Conservation (phyloP, 2,797 vertebrate species). For the Cephalopachus bancanus region DNA sequence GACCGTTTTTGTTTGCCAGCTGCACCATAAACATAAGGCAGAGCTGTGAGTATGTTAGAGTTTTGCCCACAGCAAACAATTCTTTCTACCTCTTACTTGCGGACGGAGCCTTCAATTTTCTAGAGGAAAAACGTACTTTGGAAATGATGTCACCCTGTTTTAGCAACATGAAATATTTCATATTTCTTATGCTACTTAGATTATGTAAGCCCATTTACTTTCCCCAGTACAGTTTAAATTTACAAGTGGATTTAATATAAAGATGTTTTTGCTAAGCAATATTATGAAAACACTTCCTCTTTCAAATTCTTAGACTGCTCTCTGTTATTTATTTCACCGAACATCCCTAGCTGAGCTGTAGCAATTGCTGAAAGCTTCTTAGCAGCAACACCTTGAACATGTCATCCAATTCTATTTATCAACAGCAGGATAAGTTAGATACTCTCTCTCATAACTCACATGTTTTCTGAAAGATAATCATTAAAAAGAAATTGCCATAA, state of each 20-base stretch:
- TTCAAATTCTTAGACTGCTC: conserved; percentile 80
- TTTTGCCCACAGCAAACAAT: conserved; percentile 34
- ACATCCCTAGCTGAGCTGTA: conserved; percentile 74
- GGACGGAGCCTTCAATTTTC: conserved; percentile 69
- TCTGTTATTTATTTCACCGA: conserved; percentile 85
- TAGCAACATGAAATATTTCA: conserved; percentile 73
- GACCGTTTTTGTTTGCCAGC: conserved; percentile 46
- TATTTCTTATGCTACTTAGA: conserved; percentile 76
- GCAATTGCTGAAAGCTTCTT: conserved; percentile 78
- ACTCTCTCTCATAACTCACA: conserved; percentile 81
- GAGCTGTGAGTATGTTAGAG: not conserved
- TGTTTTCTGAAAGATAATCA: conserved; percentile 84
- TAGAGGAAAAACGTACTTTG: conserved; percentile 54
- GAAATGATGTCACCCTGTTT: conserved; percentile 74
- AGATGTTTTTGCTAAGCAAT: conserved; percentile 76
- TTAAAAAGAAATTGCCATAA: conserved; percentile 80
- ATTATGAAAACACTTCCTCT: conserved; percentile 85
- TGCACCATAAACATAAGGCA: not conserved
- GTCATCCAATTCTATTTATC: conserved; percentile 81
- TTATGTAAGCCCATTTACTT: conserved; percentile 82
- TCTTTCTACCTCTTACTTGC: conserved; percentile 42
- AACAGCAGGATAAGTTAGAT: conserved; percentile 81
- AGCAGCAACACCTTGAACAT: conserved; percentile 82
- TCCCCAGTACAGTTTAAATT: conserved; percentile 80
- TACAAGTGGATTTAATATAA: conserved; percentile 77